Conservation (phyloP, 2,113 vertebrate species). For the Tychaedon coryphoeus region DNA sequence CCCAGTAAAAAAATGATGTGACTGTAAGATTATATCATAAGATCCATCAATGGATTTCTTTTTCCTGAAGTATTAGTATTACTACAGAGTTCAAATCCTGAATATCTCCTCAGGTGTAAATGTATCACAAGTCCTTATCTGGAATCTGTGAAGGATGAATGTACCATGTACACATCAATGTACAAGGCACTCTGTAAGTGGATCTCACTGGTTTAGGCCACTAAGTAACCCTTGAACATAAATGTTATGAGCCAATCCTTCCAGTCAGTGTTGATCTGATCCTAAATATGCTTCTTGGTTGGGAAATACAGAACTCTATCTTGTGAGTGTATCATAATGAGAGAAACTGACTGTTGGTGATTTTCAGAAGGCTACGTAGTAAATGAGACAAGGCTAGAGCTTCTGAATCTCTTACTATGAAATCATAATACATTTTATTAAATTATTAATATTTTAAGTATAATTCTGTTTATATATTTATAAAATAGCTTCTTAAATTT, state of each 20-base stretch:
- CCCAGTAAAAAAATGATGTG: background rate
- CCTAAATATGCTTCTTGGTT: background rate
- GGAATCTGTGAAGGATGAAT: background rate
- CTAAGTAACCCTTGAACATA: fast-evolving
- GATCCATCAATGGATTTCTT: background rate
- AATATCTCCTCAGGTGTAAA: background rate
- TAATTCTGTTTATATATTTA: background rate
- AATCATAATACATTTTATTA: background rate
- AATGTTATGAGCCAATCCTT: background rate
- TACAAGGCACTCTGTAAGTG: background rate
- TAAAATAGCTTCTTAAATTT: background rate
- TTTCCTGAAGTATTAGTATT: background rate
- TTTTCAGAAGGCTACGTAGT: background rate
- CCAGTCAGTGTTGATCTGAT: background rate
- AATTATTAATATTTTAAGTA: background rate
- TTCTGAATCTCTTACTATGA: background rate
- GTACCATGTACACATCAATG: background rate
- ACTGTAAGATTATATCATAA: background rate
- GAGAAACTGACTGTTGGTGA: background rate
- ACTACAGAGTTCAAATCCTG: background rate
- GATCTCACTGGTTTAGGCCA: background rate
- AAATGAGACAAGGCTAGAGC: background rate
- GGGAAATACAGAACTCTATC: background rate
- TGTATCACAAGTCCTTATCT: background rate
- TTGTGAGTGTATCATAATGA: background rate